phyloP scores from a whole-genome alignment of 2,888 invertebrate genomes.

The Phaonia tiefii region DNA sequence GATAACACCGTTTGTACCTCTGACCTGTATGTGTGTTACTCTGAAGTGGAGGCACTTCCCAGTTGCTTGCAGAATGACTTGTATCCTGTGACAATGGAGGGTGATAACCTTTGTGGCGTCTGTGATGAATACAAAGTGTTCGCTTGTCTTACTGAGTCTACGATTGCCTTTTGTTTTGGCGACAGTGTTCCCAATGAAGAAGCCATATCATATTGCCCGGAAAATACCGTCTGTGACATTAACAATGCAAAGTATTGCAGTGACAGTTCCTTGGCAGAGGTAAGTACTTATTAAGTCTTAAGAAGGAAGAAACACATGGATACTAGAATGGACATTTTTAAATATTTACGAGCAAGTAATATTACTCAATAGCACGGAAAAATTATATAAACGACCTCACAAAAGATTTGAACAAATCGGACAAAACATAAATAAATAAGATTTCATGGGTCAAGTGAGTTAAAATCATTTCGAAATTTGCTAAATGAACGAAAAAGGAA shows the following conservation, averaged over 20 bases:
- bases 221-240: slow-evolving; percentile 69
- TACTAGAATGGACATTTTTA: no score
- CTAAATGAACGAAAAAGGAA: no score
- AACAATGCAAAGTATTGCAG: slow-evolving; percentile 67
- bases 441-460: no score
- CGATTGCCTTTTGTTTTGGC: slow-evolving; percentile 70
- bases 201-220: slow-evolving; percentile 60
- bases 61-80: slow-evolving; percentile 43
- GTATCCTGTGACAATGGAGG: not conserved
- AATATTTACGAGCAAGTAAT: no score
- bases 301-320: no score
- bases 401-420: no score
- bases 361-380: no score
- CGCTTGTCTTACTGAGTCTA: slow-evolving; percentile 66
- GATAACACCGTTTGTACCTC: slow-evolving; percentile 61
- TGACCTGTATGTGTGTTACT: slow-evolving; percentile 59
- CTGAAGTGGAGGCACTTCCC: slow-evolving; percentile 1
- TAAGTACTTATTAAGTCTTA: no score
- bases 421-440: no score
- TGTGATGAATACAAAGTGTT: slow-evolving; percentile 65
- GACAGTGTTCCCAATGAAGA: slow-evolving; percentile 47
- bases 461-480: no score
- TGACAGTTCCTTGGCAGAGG: slow-evolving; percentile 31
- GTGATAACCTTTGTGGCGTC: slow-evolving; percentile 61
- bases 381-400: no score